phyloP scores from a whole-genome alignment of 2,888 invertebrate genomes.

The Parascotia fuliginaria region DNA sequence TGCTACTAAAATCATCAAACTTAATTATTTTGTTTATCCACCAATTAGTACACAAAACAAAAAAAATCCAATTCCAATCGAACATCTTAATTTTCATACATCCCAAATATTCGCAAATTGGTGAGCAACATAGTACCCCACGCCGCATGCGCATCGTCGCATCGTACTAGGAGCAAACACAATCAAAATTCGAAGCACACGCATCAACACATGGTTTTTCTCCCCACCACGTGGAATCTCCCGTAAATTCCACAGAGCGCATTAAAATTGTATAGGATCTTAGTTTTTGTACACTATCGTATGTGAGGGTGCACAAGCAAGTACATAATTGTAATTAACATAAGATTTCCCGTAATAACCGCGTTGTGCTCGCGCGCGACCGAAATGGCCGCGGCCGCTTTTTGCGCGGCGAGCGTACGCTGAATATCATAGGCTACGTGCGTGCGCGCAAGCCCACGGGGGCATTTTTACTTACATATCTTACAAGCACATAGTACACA shows the following conservation, averaged over 20 bases:
- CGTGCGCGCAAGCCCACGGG: slow-evolving; percentile 56
- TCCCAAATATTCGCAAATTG: slow-evolving; percentile 3
- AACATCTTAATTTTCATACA: slow-evolving; percentile 9
- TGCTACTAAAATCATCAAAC: too few relatives aligned
- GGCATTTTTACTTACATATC: slow-evolving; percentile 61
- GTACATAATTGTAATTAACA: slow-evolving; percentile 76
- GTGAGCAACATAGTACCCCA: slow-evolving; percentile 5
- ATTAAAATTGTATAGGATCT: slow-evolving; percentile 81
- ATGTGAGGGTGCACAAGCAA: slow-evolving; percentile 55
- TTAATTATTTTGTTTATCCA: too few relatives aligned
- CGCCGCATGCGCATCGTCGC: background rate
- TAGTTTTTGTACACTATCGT: slow-evolving; percentile 66
- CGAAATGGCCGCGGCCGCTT: slow-evolving; percentile 72
- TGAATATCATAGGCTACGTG: slow-evolving; percentile 79
- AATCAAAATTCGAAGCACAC: slow-evolving; percentile 71
- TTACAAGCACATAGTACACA: background rate
- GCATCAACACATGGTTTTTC: slow-evolving; percentile 63
- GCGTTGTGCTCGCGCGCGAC: slow-evolving; percentile 67
- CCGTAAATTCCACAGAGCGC: slow-evolving; percentile 77
- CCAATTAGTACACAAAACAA: too few relatives aligned
- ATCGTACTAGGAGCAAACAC: slow-evolving; percentile 35
- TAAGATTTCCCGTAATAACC: slow-evolving; percentile 81
- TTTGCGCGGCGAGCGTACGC: slow-evolving; percentile 73
- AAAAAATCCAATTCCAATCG: background rate
- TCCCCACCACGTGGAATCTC: slow-evolving; percentile 64